phyloP scores from a whole-genome alignment of 30 jellyfish, hydroid and myxozoan genomes.

The Hydractinia symbiolongicarpus region DNA sequence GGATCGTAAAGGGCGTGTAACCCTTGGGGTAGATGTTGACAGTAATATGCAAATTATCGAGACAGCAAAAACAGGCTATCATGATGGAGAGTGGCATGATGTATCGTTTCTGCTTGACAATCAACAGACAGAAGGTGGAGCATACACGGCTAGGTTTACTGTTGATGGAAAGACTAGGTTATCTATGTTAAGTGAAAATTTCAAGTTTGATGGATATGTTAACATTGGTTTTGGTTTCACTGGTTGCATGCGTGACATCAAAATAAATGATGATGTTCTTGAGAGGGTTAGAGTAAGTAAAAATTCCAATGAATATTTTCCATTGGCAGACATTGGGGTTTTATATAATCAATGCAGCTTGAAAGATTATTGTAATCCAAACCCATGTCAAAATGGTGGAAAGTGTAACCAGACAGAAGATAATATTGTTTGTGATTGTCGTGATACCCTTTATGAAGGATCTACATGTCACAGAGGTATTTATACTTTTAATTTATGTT shows the following conservation, averaged over 20 bases:
- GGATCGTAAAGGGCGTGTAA: conserved; percentile 75
- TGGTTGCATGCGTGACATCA: conserved; percentile 94
- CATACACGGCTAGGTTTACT: conserved; percentile 70
- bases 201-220: conserved; percentile 66
- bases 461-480: conserved; percentile 86
- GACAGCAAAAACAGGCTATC: conserved; percentile 59
- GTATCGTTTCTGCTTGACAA: conserved; percentile 68
- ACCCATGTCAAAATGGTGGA: conserved; percentile 96
- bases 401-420: conserved; percentile 94
- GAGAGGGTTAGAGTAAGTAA: conserved; percentile 18
- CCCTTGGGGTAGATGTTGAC: conserved; percentile 55
- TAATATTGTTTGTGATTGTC: conserved; percentile 81
- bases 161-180: conserved; percentile 89
- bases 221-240: conserved; percentile 94
- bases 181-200: conserved; percentile 47
- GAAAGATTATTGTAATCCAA: conserved; percentile 95
- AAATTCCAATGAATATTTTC: conserved; percentile 25
- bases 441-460: conserved; percentile 86
- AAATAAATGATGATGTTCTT: conserved; percentile 59
- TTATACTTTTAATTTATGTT: background rate
- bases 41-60: conserved; percentile 61
- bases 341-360: conserved; percentile 60
- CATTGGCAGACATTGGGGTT: conserved; percentile 52
- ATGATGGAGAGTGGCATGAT: conserved; percentile 94
- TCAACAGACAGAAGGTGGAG: conserved; percentile 37